phyloP scores from a whole-genome alignment of 2,113 vertebrate species.

The Aix galericulata region DNA sequence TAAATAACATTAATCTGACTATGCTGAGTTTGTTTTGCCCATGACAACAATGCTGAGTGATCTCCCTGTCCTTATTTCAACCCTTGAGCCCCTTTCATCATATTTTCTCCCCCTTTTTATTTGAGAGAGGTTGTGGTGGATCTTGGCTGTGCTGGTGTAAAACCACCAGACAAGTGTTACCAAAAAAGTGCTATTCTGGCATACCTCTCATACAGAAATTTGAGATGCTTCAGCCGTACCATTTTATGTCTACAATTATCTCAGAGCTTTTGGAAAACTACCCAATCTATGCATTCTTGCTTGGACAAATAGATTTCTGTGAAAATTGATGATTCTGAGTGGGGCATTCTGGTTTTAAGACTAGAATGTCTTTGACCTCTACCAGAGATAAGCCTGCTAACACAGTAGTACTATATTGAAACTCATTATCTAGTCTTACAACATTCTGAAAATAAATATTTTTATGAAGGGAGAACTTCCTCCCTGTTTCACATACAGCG shows the following conservation, averaged over 20 bases:
- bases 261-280: background rate
- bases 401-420: background rate
- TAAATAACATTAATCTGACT: too few species aligned
- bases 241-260: background rate
- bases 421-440: background rate
- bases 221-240: background rate
- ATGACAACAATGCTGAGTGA: too few species aligned
- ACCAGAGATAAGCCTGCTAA: background rate
- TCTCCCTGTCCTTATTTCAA: too few species aligned
- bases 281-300: background rate
- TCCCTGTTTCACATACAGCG: background rate
- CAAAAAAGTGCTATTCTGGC: background rate
- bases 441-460: constrained; percentile 9
- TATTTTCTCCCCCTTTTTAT: too few species aligned
- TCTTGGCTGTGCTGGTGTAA: too few species aligned
- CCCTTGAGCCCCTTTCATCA: too few species aligned
- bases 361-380: background rate
- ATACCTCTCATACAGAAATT: background rate
- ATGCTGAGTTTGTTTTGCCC: too few species aligned
- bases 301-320: background rate
- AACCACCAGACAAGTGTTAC: background rate
- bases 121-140: too few species aligned
- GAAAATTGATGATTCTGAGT: background rate
- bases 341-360: background rate
- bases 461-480: background rate